Conservation (phyloP, 2,888 invertebrate species). For the Choreutis nemorana region DNA sequence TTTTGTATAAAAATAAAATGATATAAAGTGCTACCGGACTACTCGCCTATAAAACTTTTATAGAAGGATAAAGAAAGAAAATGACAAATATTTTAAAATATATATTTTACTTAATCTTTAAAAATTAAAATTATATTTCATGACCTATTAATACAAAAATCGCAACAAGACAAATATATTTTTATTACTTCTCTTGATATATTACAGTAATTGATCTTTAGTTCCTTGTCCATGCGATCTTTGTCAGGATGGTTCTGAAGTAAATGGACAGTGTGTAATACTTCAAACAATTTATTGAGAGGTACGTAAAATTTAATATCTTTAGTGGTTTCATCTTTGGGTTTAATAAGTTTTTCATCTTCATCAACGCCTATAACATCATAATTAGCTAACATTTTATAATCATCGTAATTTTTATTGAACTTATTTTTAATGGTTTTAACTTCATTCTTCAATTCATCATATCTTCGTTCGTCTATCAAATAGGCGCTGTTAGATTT, state of each 20-base stretch:
- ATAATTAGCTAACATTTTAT: slow-evolving; percentile 36
- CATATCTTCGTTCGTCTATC: slow-evolving; percentile 25
- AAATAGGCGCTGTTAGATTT: slow-evolving; percentile 36
- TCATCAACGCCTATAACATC: slow-evolving; percentile 29
- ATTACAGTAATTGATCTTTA: slow-evolving; percentile 47
- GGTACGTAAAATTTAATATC: slow-evolving; percentile 35
- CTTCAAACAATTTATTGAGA: slow-evolving; percentile 36
- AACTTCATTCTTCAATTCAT: slow-evolving; percentile 35
- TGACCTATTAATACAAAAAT: slow-evolving; percentile 21
- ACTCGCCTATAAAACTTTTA: too few species aligned
- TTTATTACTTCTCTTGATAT: slow-evolving; percentile 44
- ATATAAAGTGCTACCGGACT: too few species aligned
- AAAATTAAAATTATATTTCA: slow-evolving; percentile 1
- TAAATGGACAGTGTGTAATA: slow-evolving; percentile 44
- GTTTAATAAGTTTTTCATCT: slow-evolving; percentile 30
- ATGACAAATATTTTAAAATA: background rate
- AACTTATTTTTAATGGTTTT: slow-evolving; percentile 27
- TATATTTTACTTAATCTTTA: background rate
- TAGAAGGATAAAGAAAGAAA: too few species aligned
- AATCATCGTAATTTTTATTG: slow-evolving; percentile 35
- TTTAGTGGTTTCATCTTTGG: slow-evolving; percentile 20
- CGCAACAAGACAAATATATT: slow-evolving; percentile 38
- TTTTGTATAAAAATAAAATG: too few species aligned
- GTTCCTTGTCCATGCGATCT: slow-evolving; percentile 30
- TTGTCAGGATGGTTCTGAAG: slow-evolving; percentile 33